Evolutionary conservation across 2,113 vertebrate species (phyloP), one percentile per base, ranked within the genome.

Genomic region (Phylloscopus trochiloides): DNA sequence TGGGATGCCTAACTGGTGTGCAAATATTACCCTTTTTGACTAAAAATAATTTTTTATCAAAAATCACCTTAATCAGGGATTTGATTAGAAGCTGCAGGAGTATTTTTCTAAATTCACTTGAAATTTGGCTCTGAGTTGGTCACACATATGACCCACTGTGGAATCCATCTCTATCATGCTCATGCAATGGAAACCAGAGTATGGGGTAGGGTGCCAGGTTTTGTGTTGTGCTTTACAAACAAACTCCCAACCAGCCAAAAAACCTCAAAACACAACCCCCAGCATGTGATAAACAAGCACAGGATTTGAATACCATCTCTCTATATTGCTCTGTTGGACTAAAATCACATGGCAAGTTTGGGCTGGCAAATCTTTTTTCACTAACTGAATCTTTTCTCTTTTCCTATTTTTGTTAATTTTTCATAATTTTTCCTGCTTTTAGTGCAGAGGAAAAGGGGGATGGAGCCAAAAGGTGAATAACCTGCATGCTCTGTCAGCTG

Each of bases 21-120:
- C 32, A 55, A 25, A 20, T 84, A 36, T 40, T 86, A 29, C 18
- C 14, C 22, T 28, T 76, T 92, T n/a, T 42, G 40, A 26, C 10
- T 40, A 38, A 79, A 85, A 86, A 32, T 22, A 6, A 3, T 55
- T 26, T 72, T 62, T 73, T 34, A 57, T 58, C 0, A 43, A n/a
- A n/a, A 34, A 47, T 1, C 0, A 3, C 1, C 10, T 59, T 3
- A 31, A 40, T 78, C 26, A 29, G 21, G 7, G 11, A 12, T 29
- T 38, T 28, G 17, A 62, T 58, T 38, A 77, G 83, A 80, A 92
- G 19, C 34, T 76, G 25, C 17, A 72, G 22, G 51, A 66, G 18
- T 84, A 42, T 63, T 89, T 77, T 45, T 36, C 29, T 48, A 22
- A 18, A 34, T 52, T 67, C 5, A 18, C 29, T 40, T 63, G n/a